Percentiles rank a stretch among this genome's conserved stretches.
These are phyloP conservation scores for Caenorhabditis virilis DNA, from an alignment of 2,888 invertebrate genomes.

Conservation along the genomic window DNA sequence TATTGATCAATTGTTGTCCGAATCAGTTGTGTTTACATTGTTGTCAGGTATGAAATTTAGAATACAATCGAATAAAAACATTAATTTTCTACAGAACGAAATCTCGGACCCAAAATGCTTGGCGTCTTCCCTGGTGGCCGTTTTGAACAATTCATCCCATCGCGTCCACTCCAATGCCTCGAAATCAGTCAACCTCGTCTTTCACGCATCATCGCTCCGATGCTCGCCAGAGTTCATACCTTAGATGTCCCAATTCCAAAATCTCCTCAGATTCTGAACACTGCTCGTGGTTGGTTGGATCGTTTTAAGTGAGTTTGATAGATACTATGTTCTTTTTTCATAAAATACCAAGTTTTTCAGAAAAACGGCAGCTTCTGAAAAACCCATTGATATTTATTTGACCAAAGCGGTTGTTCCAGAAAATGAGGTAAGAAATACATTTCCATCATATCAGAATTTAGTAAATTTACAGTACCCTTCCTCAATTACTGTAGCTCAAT, in stretches of 20 bases:
- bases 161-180: slow-evolving; percentile 79
- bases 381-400: slow-evolving; percentile 39
- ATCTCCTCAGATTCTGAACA: slow-evolving; percentile 92
- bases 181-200: slow-evolving; percentile 80
- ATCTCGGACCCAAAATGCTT: slow-evolving; percentile 87
- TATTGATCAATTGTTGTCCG: slow-evolving; percentile 87
- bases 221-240: slow-evolving; percentile 88
- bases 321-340: neutral
- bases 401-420: slow-evolving; percentile 44
- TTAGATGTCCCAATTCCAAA: slow-evolving; percentile 88
- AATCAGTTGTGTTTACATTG: slow-evolving; percentile 92
- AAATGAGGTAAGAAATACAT: slow-evolving; percentile 19
- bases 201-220: slow-evolving; percentile 83
- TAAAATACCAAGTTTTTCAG: slow-evolving; percentile 15
- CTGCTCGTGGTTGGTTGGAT: slow-evolving; percentile 74
- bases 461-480: slow-evolving; percentile 42
- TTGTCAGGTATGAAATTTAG: slow-evolving; percentile 75
- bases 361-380: slow-evolving; percentile 32
- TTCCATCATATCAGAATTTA: neutral
- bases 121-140: slow-evolving; percentile 94
- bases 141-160: slow-evolving; percentile 74
- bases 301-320: slow-evolving; percentile 18
- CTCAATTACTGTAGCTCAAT: slow-evolving; percentile 40
- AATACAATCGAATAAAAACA: neutral
- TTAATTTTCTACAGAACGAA: slow-evolving; percentile 70